phyloP scores from a whole-genome alignment of 2,888 invertebrate genomes.

The Endotricha flammealis region DNA sequence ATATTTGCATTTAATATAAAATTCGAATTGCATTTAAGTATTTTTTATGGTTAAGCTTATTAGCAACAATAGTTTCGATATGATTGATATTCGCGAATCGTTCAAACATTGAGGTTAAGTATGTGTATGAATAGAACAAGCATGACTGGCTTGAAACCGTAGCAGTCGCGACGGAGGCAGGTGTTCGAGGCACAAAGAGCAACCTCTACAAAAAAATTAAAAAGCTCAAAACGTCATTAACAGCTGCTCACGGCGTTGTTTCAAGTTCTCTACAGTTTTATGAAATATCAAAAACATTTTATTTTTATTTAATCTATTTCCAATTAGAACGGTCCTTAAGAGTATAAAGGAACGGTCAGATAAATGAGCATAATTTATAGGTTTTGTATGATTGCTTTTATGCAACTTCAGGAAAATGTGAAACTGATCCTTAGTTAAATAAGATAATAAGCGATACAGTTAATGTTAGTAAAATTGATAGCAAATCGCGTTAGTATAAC shows the following conservation, averaged over 20 bases:
- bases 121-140: slow-evolving; percentile 36
- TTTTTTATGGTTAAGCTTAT: no score
- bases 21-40: no score
- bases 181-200: slow-evolving; percentile 57
- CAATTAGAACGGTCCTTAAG: no score
- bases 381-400: no score
- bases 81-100: slow-evolving; percentile 18
- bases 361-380: no score
- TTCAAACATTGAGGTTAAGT: slow-evolving; percentile 32
- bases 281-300: not conserved
- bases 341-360: no score
- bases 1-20: no score
- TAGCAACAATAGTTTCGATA: slow-evolving; percentile 6
- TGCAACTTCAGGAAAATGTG: no score
- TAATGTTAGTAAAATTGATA: no score
- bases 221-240: slow-evolving; percentile 55
- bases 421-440: no score
- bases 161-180: slow-evolving; percentile 43
- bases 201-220: slow-evolving; percentile 12
- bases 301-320: not conserved
- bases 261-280: not conserved
- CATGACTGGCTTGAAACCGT: slow-evolving; percentile 31
- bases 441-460: no score
- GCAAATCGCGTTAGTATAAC: no score
- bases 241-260: slow-evolving; percentile 45